Base-by-base conservation (phyloP, 1,140 invertebrate species). In the Plutomurus gul region DNA sequence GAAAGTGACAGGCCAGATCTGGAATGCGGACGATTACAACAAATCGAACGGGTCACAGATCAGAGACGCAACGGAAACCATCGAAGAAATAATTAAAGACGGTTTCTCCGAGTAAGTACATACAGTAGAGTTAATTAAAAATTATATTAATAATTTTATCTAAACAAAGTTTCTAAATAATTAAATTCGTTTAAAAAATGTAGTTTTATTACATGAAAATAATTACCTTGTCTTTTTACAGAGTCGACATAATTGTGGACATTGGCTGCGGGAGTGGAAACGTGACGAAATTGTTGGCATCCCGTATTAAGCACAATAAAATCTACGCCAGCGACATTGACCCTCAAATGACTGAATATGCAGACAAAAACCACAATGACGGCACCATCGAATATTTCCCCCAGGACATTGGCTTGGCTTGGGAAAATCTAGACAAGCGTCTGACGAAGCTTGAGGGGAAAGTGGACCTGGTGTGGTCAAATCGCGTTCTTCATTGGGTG, bases 241-340 rank as follows among this genome's bases (percentile, higher is more conserved):
- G 77, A 20, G 18, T 60, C 11, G 77, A 51, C 25, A 78, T 47
- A 3, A 74, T 78, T 39, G 22, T 78, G 7, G 77, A 78, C n/a
- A 74, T 78, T 40, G 77, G 77, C n/a, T 78, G 77, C 47, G 77
- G 77, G 10, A 56, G 46, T 18, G 77, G 77, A 65, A 74, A 65
- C n/a, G 49, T 74, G 7, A 74, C 77, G 1, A 18, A 40, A 16
- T 1, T 74, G 7, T 20, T 78, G 3, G n/a, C 33, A 16, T 40
- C 36, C 1, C n/a, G 46, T 5, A 43, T 78, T 30, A 37, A 30
- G 1, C 70, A 74, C 20, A 47, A 73, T 8, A 30, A 65, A 22
- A 56, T 78, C 3, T 60, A 43, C 36, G 71, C 70, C 1, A 2
- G 22, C n/a, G 77, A 78, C 22, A 13, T 78, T 39, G 47, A 74